Evolutionary conservation across 1,140 invertebrate species (phyloP), one percentile per base, ranked within the genome.

Genomic region (Ptiloglossa arizonensis): DNA sequence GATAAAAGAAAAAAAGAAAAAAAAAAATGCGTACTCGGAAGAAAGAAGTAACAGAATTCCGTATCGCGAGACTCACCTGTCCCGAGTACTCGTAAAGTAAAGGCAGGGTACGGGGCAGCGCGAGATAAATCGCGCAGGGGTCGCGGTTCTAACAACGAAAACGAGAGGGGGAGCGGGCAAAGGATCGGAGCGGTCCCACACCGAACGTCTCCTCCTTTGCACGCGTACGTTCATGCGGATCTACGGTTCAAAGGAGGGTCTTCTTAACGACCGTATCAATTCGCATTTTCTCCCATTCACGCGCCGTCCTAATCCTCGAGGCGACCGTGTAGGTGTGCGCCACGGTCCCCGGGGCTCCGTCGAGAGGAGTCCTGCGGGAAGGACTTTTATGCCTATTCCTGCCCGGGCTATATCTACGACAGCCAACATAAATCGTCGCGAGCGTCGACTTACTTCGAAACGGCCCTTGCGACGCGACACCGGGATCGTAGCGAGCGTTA

Each of bases 221-320:
- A 54, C 52, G 48, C 60, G 78, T 67, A 75, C 60, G 57, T 74
- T 71, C 46, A 71, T 44, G 57, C 57, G 74, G 73, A 67, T 71
- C 74, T 60, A 60, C 24, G 66, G 38, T 67, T 86, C 74, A 83
- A 87, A 87, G 83, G 78, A 79, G 73, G 71, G 79, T 84, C 81
- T 80, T 86, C 85, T 87, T 87, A 88, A 87, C 83, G 87, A 87
- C 86, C 83, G 85, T 87, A 88, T 89, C 87, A 88, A 87, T 89
- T 89, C 86, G 85, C 78, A 89, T 89, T 88, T 87, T 86, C 84
- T 86, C 63, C 87, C 67, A 89, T 89, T 87, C 81, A 86, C 46
- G 68, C 67, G 72, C 22, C 84, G 41, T 83, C 85, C 86, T 89
- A 89, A 89, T 87, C 87, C 87, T 79, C 78, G 54, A 32, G 71